A percentile compares a stretch with the other conserved stretches of the same genome.
These are phyloP conservation scores for Gisinianus flammeolus DNA, from an alignment of 2,888 invertebrate species.

Conservation along the genomic window DNA sequence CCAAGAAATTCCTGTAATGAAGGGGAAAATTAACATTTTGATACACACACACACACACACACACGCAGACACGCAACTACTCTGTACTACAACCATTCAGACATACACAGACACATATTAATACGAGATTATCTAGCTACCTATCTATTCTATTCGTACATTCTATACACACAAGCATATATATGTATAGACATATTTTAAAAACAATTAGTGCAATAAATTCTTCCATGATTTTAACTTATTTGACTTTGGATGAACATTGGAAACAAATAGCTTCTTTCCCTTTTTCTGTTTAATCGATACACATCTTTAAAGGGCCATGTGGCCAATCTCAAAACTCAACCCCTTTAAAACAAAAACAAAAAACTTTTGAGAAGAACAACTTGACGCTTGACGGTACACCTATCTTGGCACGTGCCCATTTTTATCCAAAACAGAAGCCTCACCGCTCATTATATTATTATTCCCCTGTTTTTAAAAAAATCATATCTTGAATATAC, in stretches of 20 bases:
- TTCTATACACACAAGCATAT: background rate
- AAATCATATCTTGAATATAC: background rate
- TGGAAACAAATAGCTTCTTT: background rate
- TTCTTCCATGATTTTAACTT: slow-evolving; percentile 3
- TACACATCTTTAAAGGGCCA: background rate
- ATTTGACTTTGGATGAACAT: background rate
- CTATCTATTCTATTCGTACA: background rate
- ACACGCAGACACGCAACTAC: background rate
- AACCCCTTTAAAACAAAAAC: background rate
- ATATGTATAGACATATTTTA: background rate
- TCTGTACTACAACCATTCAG: background rate
- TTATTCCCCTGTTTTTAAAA: background rate
- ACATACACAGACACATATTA: background rate
- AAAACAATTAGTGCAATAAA: background rate
- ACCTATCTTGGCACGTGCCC: no score
- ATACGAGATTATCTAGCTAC: background rate
- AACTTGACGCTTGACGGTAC: no score
- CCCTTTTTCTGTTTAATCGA: background rate
- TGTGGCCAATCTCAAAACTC: background rate
- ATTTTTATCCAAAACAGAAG: background rate
- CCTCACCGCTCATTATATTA: background rate
- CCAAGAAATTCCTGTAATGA: slow-evolving; percentile 51
- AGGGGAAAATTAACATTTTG: slow-evolving; percentile 16
- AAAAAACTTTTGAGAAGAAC: no score
- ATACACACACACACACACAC: background rate